Base-by-base conservation (phyloP, 2,888 invertebrate genomes). In the Acronicta aceris region DNA sequence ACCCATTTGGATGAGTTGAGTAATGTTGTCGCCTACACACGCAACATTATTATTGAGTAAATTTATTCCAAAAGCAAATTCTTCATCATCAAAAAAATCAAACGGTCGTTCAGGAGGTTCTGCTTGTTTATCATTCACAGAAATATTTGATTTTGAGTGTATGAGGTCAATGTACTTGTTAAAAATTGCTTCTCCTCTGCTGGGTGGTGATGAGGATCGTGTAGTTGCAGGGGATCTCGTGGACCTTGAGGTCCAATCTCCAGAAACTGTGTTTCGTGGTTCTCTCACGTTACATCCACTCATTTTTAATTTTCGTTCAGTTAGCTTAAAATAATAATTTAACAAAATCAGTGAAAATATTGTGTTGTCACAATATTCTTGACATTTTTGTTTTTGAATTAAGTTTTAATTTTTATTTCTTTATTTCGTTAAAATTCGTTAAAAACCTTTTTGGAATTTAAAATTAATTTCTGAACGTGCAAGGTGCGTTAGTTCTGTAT, bases 1-100 rank as follows among this genome's bases (percentile, higher is more conserved):
- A 92, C 94, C 90, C 92, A 93, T 90, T 84, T 93, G 93, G 65
- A 93, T 89, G 12, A 92, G 85, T 76, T 88, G 92, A 12, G 92
- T 90, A 12, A 91, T 90, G 63, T 94, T 93, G 59, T 90, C 88
- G 3, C 92, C 92, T 30, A 92, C 93, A 78, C 93, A 93, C 1
- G 92, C 92, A n/a, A 94, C 89, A 78, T 94, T 94, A 50, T 93
- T 92, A 58, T 92, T 92, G 6, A 93, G 63, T 45, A 94, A 81
- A 82, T 93, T 93, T 8, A 92, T 90, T 8, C 92, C 92, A 83
- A 93, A 94, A 25, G 91, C 92, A 77, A 86, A 92, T 71, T 94
- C 93, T 79, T 93, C 93, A 55, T 93, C 92, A 50, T 94, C 93
- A 69, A 85, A 91, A 68, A 91, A 93, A 77, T 93, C 92, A 79